These are phyloP conservation scores for Lamellibrachia luymesi DNA, from an alignment of 1,140 invertebrate genomes.

Conservation along the genomic window DNA sequence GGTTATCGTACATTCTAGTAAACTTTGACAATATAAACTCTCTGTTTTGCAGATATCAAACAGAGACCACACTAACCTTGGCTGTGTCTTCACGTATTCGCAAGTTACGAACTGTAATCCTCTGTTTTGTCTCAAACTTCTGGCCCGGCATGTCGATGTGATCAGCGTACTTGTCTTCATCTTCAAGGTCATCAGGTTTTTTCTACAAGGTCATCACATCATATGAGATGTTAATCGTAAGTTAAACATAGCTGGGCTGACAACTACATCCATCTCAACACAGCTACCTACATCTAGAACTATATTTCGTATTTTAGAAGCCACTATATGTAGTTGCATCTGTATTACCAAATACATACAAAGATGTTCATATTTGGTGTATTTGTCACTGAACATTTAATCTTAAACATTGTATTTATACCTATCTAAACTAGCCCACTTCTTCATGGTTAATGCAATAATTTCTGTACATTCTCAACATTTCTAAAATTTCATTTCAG, in stretches of 20 bases:
- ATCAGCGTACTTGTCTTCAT: conserved; percentile 63
- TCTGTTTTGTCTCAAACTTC: conserved; percentile 90
- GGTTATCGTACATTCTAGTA: not conserved
- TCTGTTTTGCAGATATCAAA: not conserved
- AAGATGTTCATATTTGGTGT: not conserved
- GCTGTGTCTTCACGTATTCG: conserved; percentile 98
- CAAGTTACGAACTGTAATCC: conserved; percentile 95
- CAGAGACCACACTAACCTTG: conserved; percentile 61
- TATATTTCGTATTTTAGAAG: not conserved
- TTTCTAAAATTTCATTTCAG: too few species aligned
- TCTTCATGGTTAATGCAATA: too few species aligned
- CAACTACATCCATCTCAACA: not conserved
- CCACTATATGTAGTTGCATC: too few species aligned
- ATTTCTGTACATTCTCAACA: too few species aligned
- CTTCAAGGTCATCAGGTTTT: conserved; percentile 46
- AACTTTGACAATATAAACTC: not conserved
- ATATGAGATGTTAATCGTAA: not conserved
- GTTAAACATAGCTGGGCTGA: not conserved
- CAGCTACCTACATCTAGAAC: not conserved
- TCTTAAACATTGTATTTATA: too few species aligned
- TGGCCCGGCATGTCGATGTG: conserved; percentile 90
- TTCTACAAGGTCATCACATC: not conserved
- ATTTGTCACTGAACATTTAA: too few species aligned
- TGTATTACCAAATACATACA: not conserved
- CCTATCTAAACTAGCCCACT: too few species aligned